Conservation (phyloP, 2,888 invertebrate species). For the Drosophila prostipennis region DNA sequence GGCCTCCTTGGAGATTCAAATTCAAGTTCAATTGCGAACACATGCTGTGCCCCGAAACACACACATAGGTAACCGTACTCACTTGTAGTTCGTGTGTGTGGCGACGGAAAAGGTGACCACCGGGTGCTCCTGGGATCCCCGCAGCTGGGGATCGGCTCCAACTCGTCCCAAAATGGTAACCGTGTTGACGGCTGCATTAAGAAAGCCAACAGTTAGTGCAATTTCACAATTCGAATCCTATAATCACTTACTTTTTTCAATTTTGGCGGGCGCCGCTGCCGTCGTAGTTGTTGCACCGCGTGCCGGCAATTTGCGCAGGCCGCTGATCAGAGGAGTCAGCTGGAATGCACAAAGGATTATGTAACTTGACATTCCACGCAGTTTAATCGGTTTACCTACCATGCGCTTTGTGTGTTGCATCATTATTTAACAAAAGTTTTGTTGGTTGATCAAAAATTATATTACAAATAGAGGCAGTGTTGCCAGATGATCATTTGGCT, state of each 20-base stretch:
- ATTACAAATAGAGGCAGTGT: no score
- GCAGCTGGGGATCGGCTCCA: constrained; percentile 94
- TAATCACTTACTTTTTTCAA: constrained; percentile 74
- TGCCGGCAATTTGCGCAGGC: constrained; percentile 52
- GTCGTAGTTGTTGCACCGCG: constrained; percentile 54
- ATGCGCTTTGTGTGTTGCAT: constrained; percentile 68
- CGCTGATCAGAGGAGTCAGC: constrained; percentile 56
- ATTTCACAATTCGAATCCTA: background rate
- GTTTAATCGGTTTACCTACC: constrained; percentile 44
- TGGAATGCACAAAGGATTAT: constrained; percentile 8
- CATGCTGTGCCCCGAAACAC: constrained; percentile 1
- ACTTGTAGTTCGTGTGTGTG: constrained; percentile 93
- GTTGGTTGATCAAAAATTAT: constrained; percentile 6
- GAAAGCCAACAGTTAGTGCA: background rate
- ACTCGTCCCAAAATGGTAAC: constrained; percentile 94
- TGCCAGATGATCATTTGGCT: no score
- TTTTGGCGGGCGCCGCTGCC: constrained; percentile 71
- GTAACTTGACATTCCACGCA: background rate
- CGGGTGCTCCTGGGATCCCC: constrained; percentile 92
- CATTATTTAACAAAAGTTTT: constrained; percentile 36
- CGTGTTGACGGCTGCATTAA: constrained; percentile 89
- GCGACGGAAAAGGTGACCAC: constrained; percentile 95
- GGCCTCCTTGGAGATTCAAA: constrained; percentile 17
- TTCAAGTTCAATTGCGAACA: constrained; percentile 8
- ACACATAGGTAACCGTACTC: constrained; percentile 50